Conservation (phyloP, 2,888 invertebrate genomes). For the Pachymerium ferrugineum region DNA sequence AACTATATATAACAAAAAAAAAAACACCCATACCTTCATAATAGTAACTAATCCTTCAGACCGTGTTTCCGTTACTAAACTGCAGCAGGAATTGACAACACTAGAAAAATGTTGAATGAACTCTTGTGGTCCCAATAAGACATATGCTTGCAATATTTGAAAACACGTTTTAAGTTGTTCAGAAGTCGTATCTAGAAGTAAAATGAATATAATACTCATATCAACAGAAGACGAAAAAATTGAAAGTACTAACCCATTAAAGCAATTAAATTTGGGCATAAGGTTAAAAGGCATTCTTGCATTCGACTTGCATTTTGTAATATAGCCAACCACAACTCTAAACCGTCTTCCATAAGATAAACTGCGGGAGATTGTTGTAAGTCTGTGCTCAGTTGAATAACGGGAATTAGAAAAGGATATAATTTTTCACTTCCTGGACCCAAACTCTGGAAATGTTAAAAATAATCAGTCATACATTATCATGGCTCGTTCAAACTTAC, state of each 20-base stretch:
- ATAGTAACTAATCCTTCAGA: slow-evolving; percentile 67
- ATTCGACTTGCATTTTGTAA: slow-evolving; percentile 65
- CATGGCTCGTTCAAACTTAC: slow-evolving; percentile 43
- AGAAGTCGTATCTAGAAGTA: slow-evolving; percentile 64
- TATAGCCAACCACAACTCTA: slow-evolving; percentile 81
- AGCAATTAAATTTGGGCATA: slow-evolving; percentile 68
- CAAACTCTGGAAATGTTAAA: slow-evolving; percentile 46
- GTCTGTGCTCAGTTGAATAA: slow-evolving; percentile 70
- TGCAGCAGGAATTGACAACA: slow-evolving; percentile 60
- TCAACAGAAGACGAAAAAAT: neutral
- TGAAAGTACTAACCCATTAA: slow-evolving; percentile 57
- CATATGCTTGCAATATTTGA: slow-evolving; percentile 74
- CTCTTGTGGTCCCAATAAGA: slow-evolving; percentile 69
- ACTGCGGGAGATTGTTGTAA: slow-evolving; percentile 71
- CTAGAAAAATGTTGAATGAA: slow-evolving; percentile 53
- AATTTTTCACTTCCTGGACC: slow-evolving; percentile 52
- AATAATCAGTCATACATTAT: neutral
- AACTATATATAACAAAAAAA: neutral
- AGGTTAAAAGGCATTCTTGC: slow-evolving; percentile 55
- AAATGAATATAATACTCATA: neutral
- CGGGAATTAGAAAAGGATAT: slow-evolving; percentile 56
- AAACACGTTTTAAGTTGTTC: slow-evolving; percentile 74
- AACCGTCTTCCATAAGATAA: slow-evolving; percentile 84
- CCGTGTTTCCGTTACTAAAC: slow-evolving; percentile 70
- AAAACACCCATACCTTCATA: slow-evolving; percentile 52